Base-by-base conservation (phyloP, 1,140 invertebrate genomes). In the Hylaeus volcanicus region DNA sequence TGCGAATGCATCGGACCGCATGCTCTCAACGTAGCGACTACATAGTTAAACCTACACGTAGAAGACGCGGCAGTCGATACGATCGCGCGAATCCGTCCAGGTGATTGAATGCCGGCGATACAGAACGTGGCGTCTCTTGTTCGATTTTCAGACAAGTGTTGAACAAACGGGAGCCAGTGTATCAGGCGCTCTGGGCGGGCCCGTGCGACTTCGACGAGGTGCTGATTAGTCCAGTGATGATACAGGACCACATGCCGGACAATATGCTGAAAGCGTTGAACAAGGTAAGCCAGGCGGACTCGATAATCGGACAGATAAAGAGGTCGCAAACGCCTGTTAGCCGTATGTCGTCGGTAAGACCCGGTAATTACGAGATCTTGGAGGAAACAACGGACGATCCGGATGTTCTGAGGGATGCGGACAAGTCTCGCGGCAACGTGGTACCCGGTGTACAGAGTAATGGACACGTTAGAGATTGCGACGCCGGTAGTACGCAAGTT, bases 241-340 rank as follows among this genome's bases (percentile, higher is more conserved):
- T 98, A 72, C 97, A 98, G 92, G 98, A 98, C 92, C 98, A 98
- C 92, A 98, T 98, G 97, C 97, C 98, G 39, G 97, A 98, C 90
- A 97, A 96, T 92, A 97, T 98, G 75, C 93, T 98, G 72, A 96
- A 96, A 77, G 97, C 97, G 11, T 93, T 98, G 69, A 96, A 98
- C 92, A 97, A 98, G 96, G 97, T 98, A 96, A 92, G 91, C 83
- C 39, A 83, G 68, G 76, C 66, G 53, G 73, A 76, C 41, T 58
- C 65, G 61, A 81, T 80, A 37, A 64, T 81, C 43, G 82, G 74
- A 41, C 84, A 88, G 56, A 76, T 81, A 76, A 83, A 71, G 75
- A 85, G 74, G 15, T 72, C 73, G 53, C 86, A 89, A 63, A 66
- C 71, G 69, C 72, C 86, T 65, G 82, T 88, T 63, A 89, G 86